Evolutionary conservation across 2,113 vertebrate species (phyloP).

Genomic region (Mormoops blainvillei): DNA sequence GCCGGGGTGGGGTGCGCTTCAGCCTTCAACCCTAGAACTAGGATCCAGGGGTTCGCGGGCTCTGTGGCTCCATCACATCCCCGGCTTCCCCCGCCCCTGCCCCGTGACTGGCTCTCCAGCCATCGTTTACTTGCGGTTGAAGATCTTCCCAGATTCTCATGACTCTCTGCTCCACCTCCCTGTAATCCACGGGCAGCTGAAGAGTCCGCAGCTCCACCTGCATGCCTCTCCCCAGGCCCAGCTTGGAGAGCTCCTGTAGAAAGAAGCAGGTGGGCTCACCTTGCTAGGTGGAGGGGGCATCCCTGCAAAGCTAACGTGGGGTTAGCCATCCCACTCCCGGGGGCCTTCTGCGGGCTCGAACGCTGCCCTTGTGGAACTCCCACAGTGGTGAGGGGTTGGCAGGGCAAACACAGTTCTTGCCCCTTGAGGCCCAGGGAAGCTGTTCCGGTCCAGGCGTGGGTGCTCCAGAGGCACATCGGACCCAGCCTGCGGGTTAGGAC

Average conservation of each 20-base stretch:
- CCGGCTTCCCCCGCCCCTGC: accelerated
- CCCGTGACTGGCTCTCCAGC: not conserved
- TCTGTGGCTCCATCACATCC: not conserved
- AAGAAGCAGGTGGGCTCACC: not conserved
- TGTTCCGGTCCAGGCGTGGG: accelerated
- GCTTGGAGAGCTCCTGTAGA: slow-evolving; percentile 80
- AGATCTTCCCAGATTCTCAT: slow-evolving; percentile 83
- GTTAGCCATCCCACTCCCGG: not conserved
- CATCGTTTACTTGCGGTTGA: slow-evolving; percentile 82
- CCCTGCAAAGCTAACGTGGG: not conserved
- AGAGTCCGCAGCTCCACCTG: slow-evolving; percentile 69
- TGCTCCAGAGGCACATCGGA: not conserved
- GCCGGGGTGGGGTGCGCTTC: not conserved
- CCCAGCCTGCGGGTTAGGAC: not conserved
- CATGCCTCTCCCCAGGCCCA: slow-evolving; percentile 77
- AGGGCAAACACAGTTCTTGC: too few species aligned
- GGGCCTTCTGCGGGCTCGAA: not conserved
- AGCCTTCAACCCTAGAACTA: not conserved
- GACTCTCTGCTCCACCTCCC: slow-evolving; percentile 78
- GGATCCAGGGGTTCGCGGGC: not conserved
- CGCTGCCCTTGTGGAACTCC: not conserved
- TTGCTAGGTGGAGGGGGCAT: not conserved
- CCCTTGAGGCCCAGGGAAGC: accelerated
- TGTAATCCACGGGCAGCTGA: slow-evolving; percentile 86
- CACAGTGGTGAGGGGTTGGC: not conserved